Conservation (phyloP, 2,797 vertebrate genomes). For the Coreius guichenoti region DNA sequence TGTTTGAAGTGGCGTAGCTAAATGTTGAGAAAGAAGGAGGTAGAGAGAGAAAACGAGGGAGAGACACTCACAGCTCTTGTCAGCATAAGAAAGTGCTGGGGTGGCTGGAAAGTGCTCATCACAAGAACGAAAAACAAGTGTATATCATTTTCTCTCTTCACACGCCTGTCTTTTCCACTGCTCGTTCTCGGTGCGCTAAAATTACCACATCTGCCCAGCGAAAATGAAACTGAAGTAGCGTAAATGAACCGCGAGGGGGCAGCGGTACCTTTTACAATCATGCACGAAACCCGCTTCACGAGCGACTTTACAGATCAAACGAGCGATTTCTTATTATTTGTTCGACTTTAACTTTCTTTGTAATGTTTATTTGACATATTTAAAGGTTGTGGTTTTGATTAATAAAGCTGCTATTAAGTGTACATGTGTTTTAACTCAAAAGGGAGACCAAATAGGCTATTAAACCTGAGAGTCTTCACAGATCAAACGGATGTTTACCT, state of each 20-base stretch:
- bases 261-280: conserved; percentile 59
- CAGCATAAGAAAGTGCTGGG: conserved; percentile 59
- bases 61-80: neutral
- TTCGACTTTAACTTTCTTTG: neutral
- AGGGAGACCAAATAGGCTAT: neutral
- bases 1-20: conserved; percentile 8
- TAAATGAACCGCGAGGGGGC: conserved; percentile 67
- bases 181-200: neutral
- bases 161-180: conserved; percentile 43
- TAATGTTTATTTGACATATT: neutral
- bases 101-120: conserved; percentile 61
- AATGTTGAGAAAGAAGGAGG: conserved; percentile 15
- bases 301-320: neutral
- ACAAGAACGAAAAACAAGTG: conserved; percentile 37
- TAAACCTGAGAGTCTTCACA: neutral
- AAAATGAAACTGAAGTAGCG: conserved; percentile 57
- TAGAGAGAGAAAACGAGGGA: neutral
- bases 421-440: neutral
- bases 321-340: neutral
- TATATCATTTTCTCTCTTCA: conserved; percentile 44
- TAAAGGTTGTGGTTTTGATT: neutral
- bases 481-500: neutral
- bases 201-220: neutral
- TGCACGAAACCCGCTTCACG: neutral
- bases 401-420: neutral